These are phyloP conservation scores for Sebastes iracundus DNA, from an alignment of 2,797 vertebrate species.

Conservation along the genomic window DNA sequence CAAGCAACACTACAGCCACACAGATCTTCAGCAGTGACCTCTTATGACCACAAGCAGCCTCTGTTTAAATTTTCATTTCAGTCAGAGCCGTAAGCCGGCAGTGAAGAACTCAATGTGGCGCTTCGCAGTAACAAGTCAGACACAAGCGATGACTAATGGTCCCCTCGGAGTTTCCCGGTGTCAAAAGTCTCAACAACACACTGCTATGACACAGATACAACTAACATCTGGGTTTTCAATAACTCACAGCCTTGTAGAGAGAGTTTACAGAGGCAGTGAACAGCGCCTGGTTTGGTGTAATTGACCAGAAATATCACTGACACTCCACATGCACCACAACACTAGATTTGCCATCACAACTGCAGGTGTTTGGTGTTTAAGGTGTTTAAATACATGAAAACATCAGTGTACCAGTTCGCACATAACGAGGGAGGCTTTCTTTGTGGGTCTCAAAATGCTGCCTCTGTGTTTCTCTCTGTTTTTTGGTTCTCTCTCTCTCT, in stretches of 20 bases:
- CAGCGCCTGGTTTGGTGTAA: constrained; percentile 10
- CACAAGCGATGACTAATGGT: constrained; percentile 1
- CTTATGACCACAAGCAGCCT: neutral
- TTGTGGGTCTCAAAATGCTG: constrained; percentile 40
- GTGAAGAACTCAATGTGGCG: constrained; percentile 34
- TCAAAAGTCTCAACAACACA: constrained; percentile 44
- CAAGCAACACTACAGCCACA: neutral
- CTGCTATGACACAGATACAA: constrained; percentile 26
- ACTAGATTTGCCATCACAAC: neutral
- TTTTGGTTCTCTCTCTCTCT: neutral
- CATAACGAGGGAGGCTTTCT: constrained; percentile 48
- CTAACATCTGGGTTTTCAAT: constrained; percentile 35
- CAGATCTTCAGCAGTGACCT: constrained; percentile 8
- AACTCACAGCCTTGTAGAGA: constrained; percentile 28
- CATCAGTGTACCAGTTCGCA: constrained; percentile 10
- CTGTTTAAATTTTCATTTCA: constrained; percentile 17
- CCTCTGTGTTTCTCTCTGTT: constrained; percentile 15
- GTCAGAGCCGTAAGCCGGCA: neutral
- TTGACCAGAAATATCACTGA: constrained; percentile 48
- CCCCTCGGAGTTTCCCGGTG: constrained; percentile 12
- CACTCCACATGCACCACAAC: constrained; percentile 16
- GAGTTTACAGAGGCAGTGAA: constrained; percentile 30
- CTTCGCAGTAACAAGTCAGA: constrained; percentile 27
- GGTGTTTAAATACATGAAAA: neutral
- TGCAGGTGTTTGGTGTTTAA: constrained; percentile 11